These are phyloP conservation scores for Parnassius apollo DNA, from an alignment of 2,888 invertebrate species.

Conservation along the genomic window DNA sequence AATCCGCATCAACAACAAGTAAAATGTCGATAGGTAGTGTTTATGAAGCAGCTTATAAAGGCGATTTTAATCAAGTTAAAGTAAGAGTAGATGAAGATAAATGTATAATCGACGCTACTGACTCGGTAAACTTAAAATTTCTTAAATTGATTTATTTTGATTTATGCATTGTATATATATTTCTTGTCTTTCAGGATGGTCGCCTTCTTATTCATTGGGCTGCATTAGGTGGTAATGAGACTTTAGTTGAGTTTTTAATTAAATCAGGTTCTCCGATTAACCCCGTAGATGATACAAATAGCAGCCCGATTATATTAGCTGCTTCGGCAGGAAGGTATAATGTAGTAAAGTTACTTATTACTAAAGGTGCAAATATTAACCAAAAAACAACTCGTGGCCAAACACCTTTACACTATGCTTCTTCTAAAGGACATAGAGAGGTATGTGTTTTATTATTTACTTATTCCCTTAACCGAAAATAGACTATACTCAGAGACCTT, in stretches of 20 bases:
- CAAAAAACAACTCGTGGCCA: conserved; percentile 87
- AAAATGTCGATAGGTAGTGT: conserved; percentile 72
- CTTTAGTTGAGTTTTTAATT: conserved; percentile 85
- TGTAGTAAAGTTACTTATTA: conserved; percentile 84
- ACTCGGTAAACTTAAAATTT: conserved; percentile 47
- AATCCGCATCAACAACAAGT: too few relatives aligned
- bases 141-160: not conserved
- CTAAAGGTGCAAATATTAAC: conserved; percentile 87
- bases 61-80: conserved; percentile 85
- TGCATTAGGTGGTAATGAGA: conserved; percentile 87
- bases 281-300: conserved; percentile 86
- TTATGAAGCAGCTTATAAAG: conserved; percentile 86
- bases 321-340: conserved; percentile 88
- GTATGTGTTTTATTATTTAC: conserved; percentile 55
- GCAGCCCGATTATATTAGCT: conserved; percentile 90
- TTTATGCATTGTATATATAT: not conserved
- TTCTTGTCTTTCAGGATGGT: conserved; percentile 79
- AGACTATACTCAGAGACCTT: too few relatives aligned
- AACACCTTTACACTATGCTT: conserved; percentile 91
- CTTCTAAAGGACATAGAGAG: conserved; percentile 90
- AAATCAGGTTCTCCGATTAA: conserved; percentile 85
- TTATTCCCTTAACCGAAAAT: not conserved
- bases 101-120: conserved; percentile 48
- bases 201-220: conserved; percentile 91
- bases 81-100: conserved; percentile 80